Evolutionary conservation across 2,797 vertebrate genomes (phyloP), one percentile per base, ranked within the genome.

Genomic region (Jordanella pulchra): DNA sequence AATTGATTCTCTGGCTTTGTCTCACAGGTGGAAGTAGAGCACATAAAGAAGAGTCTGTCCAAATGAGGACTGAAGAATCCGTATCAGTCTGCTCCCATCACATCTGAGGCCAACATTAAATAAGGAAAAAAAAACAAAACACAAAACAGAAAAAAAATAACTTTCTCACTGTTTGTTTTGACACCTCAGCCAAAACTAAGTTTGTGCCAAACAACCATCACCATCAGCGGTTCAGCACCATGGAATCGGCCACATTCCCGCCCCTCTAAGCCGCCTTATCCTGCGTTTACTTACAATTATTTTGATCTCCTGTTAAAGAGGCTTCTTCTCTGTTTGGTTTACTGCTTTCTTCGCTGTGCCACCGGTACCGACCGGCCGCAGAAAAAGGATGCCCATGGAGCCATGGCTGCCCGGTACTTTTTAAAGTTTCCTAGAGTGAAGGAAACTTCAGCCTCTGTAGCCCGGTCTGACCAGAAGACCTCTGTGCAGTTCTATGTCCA

Each of bases 31-130:
- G 98, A 99, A 89, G 96, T 99, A 78, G 98, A 98, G 86, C 96
- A 97, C 89, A 97, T 99, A 91, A 99, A 97, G 96, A 99, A 97
- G 95, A 94, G 84, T 93, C 93, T 99, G 93, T 95, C 95, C 85
- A 99, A 99, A 93, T 98, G 94, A 98, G 89, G 78, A 80, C 70
- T 70, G 7, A 32, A 67, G 70, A 90, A 32, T 78, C 80, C 2
- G 64, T 15, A 54, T 27, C 13, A 21, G 35, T 71, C 23, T 45
- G 23, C 10, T 75, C 69, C 83, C 65, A 83, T 72, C 80, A 61
- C 85, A 47, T 76, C 85, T 78, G 89, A 91, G 69, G 61, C 73
- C 79, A 89, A n/a, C 87, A 85, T 87, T 90, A 61, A 86, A 91
- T 83, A 68, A 67, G 13, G 54, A 45, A 64, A 64, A 64, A 12